A percentile compares a stretch with the other conserved stretches of the same genome.
phyloP scores from a whole-genome alignment of 1,140 invertebrate genomes.

The Microplitis mediator region DNA sequence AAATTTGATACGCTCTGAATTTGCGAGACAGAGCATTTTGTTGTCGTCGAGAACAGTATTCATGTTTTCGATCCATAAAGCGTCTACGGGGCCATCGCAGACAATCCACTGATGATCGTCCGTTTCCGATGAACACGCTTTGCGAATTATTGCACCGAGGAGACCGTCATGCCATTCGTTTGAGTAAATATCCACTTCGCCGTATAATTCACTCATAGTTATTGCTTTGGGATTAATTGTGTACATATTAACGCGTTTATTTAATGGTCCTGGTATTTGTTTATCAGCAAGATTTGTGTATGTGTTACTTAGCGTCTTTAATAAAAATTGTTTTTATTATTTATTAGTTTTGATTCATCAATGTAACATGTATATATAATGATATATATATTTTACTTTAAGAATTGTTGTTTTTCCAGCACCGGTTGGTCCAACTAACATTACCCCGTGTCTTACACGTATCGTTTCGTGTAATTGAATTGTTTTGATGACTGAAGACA shows the following conservation, averaged over 20 bases:
- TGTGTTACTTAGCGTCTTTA: constrained; percentile 70
- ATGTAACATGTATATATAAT: constrained; percentile 12
- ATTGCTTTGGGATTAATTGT: constrained; percentile 89
- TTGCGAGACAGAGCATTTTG: constrained; percentile 87
- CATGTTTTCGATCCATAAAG: constrained; percentile 95
- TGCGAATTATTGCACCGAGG: constrained; percentile 74
- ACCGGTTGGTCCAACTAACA: constrained; percentile 89
- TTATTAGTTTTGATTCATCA: too few relatives aligned
- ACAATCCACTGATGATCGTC: constrained; percentile 82
- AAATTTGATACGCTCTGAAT: constrained; percentile 89
- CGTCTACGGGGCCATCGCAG: constrained; percentile 91
- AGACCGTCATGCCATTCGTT: constrained; percentile 90
- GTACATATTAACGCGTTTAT: constrained; percentile 70
- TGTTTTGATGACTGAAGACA: constrained; percentile 75
- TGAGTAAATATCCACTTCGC: constrained; percentile 82
- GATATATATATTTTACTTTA: constrained; percentile 53
- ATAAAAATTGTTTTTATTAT: constrained; percentile 28
- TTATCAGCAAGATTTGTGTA: constrained; percentile 67
- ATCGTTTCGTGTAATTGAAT: constrained; percentile 90
- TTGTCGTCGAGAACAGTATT: constrained; percentile 94
- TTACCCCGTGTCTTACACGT: constrained; percentile 90
- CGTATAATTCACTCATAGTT: constrained; percentile 87
- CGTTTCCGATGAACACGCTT: constrained; percentile 67
- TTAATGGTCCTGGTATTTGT: constrained; percentile 64
- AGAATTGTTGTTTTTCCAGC: constrained; percentile 79